Conservation (phyloP, 2,888 invertebrate genomes). For the Himalopsyche tibetana region DNA sequence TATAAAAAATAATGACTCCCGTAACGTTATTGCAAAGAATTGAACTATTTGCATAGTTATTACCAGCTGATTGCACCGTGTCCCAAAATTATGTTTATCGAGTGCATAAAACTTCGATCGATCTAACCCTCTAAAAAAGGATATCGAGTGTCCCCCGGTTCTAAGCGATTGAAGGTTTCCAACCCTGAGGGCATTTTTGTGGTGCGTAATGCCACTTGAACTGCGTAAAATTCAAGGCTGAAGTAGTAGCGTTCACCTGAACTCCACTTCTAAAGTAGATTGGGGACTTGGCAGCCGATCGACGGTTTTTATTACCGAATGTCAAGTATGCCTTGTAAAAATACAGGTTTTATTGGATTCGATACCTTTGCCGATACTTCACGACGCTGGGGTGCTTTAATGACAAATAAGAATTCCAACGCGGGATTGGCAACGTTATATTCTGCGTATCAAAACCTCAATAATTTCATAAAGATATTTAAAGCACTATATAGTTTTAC, state of each 20-base stretch:
- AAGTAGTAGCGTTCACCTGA: slow-evolving; percentile 27
- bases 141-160: background rate
- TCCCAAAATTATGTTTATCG: slow-evolving; percentile 21
- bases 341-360: slow-evolving; percentile 31
- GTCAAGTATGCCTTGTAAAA: slow-evolving; percentile 40
- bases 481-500: too few species aligned
- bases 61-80: slow-evolving; percentile 11
- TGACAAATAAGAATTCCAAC: background rate
- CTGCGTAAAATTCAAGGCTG: slow-evolving; percentile 35
- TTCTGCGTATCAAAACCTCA: too few species aligned
- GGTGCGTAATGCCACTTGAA: slow-evolving; percentile 31
- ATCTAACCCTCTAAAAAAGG: slow-evolving; percentile 38
- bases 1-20: too few species aligned
- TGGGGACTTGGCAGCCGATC: slow-evolving; percentile 23
- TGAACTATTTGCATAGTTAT: background rate
- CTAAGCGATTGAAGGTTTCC: slow-evolving; percentile 32
- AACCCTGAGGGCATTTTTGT: slow-evolving; percentile 7
- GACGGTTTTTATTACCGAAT: slow-evolving; percentile 7
- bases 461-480: too few species aligned
- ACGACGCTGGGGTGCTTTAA: slow-evolving; percentile 9
- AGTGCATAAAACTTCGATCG: slow-evolving; percentile 23
- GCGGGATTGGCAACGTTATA: background rate
- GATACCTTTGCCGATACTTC: slow-evolving; percentile 19
- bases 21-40: background rate
- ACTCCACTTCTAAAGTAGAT: slow-evolving; percentile 36